Evolutionary conservation across 2,113 vertebrate species (phyloP), one percentile per base, ranked within the genome.

Genomic region (Scophthalmus maximus): DNA sequence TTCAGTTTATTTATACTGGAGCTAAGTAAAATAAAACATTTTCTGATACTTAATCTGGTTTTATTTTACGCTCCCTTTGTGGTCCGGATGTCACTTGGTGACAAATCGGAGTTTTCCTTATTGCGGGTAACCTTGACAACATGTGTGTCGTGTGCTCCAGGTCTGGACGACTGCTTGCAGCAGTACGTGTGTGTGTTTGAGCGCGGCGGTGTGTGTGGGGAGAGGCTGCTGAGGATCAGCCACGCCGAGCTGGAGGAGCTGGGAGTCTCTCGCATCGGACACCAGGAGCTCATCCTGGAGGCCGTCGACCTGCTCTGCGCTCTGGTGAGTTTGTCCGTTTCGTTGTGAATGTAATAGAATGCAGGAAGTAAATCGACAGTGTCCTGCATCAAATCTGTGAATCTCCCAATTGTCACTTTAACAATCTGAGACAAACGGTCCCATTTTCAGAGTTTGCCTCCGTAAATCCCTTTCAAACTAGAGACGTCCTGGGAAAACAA

Each of bases 151-250:
- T 76, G 51, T 78, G 20, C 78, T 85, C 17, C 81, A 99, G 97
- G 97, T 85, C 95, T 99, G 85, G 97, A 98, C 87, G 97, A 99
- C 84, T 99, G 97, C 73, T 86, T 99, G 88, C 97, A 99, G 84
- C 97, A 98, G 78, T 99, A 99, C 56, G 97, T 99, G 84, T 96
- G 97, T 84, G 97, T 98, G 89, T 98, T 99, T 64, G 97, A 99
- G 86, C 94, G 95, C 18, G 97, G 96, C 82, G 97, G 96, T 77
- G 97, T 99, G 50, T 95, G 96, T 51, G 97, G 97, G 0, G 97
- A 99, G 89, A 94, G 97, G 73, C 92, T 99, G 76, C 93, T 99
- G 49, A 95, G 97, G 49, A 98, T 99, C 78, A 98, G 97, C 83
- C 97, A 99, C 79, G 97, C 96, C 56, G 97, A 99, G 83, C 93